Conservation (phyloP, 2,113 vertebrate species). For the Hipposideros armiger region DNA sequence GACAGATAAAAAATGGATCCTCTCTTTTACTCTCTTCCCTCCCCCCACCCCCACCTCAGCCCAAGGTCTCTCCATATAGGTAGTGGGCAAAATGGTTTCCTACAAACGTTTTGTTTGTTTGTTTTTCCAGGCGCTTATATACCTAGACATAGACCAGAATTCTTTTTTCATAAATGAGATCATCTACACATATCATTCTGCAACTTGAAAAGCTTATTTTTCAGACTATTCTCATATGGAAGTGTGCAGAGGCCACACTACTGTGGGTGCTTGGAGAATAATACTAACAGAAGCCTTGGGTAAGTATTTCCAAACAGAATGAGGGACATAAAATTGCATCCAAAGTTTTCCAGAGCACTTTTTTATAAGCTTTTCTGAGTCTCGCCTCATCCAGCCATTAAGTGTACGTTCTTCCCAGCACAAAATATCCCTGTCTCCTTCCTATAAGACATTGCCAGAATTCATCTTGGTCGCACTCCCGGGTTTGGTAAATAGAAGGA, state of each 20-base stretch:
- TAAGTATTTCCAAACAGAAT: conserved; percentile 57
- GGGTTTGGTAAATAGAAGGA: neutral
- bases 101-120: neutral
- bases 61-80: neutral
- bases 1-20: neutral
- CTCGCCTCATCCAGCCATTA: neutral
- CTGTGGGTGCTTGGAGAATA: neutral
- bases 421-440: neutral
- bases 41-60: neutral
- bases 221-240: neutral
- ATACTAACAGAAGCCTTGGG: neutral
- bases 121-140: neutral
- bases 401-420: neutral
- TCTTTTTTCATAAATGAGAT: conserved; percentile 9
- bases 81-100: neutral
- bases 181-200: neutral
- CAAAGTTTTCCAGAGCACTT: conserved; percentile 27
- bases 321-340: neutral
- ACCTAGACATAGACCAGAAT: neutral
- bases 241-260: neutral
- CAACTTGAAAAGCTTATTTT: neutral
- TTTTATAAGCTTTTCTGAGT: neutral
- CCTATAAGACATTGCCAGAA: neutral
- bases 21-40: neutral
- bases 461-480: neutral